These are phyloP conservation scores for Xestia rhomboidea DNA, from an alignment of 2,888 invertebrate genomes.

Conservation along the genomic window DNA sequence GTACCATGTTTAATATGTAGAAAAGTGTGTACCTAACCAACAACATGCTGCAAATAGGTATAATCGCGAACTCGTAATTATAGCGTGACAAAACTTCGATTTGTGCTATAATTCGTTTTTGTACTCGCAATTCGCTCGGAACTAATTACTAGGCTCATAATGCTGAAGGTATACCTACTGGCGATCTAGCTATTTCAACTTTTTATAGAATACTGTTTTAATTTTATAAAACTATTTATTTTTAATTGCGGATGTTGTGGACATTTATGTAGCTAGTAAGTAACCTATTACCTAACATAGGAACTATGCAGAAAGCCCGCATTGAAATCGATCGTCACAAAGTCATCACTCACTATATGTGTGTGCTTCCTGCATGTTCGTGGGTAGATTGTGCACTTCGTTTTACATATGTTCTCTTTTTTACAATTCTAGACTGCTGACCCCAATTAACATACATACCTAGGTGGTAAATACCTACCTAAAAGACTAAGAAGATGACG, in stretches of 20 bases:
- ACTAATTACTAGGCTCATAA: slow-evolving; percentile 6
- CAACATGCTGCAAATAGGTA: slow-evolving; percentile 25
- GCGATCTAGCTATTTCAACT: neutral
- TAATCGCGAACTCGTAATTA: slow-evolving; percentile 27
- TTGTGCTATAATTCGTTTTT: slow-evolving; percentile 15
- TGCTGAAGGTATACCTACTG: slow-evolving; percentile 33
- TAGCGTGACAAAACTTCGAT: slow-evolving; percentile 27
- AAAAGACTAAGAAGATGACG: neutral
- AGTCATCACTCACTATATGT: slow-evolving; percentile 2
- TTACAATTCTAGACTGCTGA: neutral
- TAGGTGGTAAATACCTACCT: neutral
- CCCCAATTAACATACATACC: neutral
- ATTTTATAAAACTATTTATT: neutral
- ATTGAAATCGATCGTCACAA: slow-evolving; percentile 29
- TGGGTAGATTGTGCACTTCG: neutral
- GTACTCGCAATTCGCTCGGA: neutral
- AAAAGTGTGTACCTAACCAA: slow-evolving; percentile 9
- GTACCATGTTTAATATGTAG: neutral
- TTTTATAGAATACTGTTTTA: neutral
- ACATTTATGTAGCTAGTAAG: neutral
- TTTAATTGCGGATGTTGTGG: neutral
- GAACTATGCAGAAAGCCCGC: slow-evolving; percentile 14
- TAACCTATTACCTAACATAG: neutral
- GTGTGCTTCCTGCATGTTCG: neutral
- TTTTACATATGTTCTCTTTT: neutral